These are phyloP conservation scores for Parnassius smintheus DNA, from an alignment of 2,888 invertebrate genomes.

Conservation along the genomic window DNA sequence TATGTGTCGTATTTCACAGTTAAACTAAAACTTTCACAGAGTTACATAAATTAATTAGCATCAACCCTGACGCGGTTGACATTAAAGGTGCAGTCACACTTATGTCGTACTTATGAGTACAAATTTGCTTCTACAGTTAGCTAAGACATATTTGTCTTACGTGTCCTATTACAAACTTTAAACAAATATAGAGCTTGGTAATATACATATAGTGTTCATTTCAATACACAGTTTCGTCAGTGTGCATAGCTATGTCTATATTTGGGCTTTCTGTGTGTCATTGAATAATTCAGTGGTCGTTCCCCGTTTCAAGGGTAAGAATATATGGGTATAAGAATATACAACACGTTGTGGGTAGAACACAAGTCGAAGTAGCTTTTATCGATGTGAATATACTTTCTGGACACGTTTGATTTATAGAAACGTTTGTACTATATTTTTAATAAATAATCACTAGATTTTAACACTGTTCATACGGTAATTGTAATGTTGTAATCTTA, in stretches of 20 bases:
- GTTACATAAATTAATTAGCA: constrained; percentile 56
- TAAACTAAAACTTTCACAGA: constrained; percentile 26
- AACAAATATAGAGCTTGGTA: constrained; percentile 65
- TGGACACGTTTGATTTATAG: not conserved
- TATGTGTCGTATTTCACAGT: constrained; percentile 13
- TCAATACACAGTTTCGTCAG: constrained; percentile 50
- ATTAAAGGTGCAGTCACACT: constrained; percentile 70
- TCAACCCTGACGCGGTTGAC: constrained; percentile 53
- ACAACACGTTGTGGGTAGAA: constrained; percentile 39
- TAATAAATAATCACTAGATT: no score
- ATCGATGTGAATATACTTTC: constrained; percentile 50
- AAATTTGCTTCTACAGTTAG: constrained; percentile 69
- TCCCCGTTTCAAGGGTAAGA: constrained; percentile 79
- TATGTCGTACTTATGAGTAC: constrained; percentile 65
- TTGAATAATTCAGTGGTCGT: constrained; percentile 79
- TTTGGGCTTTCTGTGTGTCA: constrained; percentile 76
- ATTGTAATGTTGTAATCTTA: no score
- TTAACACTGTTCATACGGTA: no score
- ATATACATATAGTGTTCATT: constrained; percentile 52
- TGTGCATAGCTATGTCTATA: constrained; percentile 71
- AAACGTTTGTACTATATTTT: no score
- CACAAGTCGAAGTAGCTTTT: constrained; percentile 45
- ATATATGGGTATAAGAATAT: constrained; percentile 59
- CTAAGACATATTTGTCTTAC: constrained; percentile 76
- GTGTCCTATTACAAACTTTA: constrained; percentile 58